phyloP scores from a whole-genome alignment of 2,113 vertebrate species.

The Hiodon alosoides region DNA sequence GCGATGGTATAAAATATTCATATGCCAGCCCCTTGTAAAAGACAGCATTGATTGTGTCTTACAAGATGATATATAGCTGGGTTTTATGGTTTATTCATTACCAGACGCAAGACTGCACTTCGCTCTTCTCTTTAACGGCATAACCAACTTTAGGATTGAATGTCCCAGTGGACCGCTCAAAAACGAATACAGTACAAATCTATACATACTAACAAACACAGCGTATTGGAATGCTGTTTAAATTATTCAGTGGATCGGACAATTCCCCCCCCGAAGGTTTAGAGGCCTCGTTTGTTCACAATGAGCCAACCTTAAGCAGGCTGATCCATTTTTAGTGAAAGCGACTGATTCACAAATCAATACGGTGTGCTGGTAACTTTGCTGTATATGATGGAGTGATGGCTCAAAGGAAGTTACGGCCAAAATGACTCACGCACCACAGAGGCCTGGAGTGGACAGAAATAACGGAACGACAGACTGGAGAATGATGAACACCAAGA shows the following conservation, averaged over 20 bases:
- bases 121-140: conserved; percentile 12
- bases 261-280: conserved; percentile 47
- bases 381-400: conserved; percentile 53
- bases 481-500: no score
- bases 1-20: conserved; percentile 40
- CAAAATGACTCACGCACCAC: no score
- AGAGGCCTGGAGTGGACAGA: no score
- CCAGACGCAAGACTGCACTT: conserved; percentile 32
- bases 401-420: conserved; percentile 23
- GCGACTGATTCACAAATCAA: no score
- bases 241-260: conserved; percentile 22
- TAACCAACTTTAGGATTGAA: conserved; percentile 11
- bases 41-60: conserved; percentile 35
- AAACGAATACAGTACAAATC: conserved; percentile 23
- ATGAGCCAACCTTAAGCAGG: conserved; percentile 56
- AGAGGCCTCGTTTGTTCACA: conserved; percentile 51
- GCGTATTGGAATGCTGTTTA: conserved; percentile 31
- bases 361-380: conserved; percentile 42
- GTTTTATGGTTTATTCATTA: conserved; percentile 39
- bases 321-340: conserved; percentile 19
- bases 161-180: conserved; percentile 23
- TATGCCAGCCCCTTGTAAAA: conserved; percentile 30
- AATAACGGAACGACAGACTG: no score
- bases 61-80: conserved; percentile 29
- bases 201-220: conserved; percentile 4